These are phyloP conservation scores for Cirrhinus molitorella DNA, from an alignment of 2,797 vertebrate genomes.

Conservation along the genomic window DNA sequence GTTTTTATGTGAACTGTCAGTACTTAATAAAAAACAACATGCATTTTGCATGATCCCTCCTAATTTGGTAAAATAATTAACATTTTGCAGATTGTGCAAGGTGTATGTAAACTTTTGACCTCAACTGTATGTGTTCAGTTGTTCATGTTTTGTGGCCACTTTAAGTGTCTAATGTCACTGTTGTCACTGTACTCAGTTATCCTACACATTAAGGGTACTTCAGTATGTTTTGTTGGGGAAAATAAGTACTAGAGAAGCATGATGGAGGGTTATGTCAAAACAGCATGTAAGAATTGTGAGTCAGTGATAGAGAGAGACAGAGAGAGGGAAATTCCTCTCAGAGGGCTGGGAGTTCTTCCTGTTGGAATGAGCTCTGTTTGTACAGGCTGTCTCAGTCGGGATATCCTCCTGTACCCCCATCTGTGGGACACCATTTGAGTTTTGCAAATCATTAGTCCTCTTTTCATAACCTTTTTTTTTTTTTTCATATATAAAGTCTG, in stretches of 20 bases:
- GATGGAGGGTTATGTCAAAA: constrained; percentile 18
- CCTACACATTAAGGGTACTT: not conserved
- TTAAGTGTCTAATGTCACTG: not conserved
- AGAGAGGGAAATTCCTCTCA: constrained; percentile 69
- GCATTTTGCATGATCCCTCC: too few relatives aligned
- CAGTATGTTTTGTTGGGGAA: not conserved
- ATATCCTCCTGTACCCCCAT: constrained; percentile 83
- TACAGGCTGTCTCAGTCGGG: constrained; percentile 84
- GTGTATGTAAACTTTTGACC: too few relatives aligned
- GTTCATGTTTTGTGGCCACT: not conserved
- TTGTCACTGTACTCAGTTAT: not conserved
- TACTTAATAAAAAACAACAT: too few relatives aligned
- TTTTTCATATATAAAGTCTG: not conserved
- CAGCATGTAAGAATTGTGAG: constrained; percentile 25
- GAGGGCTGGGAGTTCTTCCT: constrained; percentile 83
- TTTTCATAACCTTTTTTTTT: not conserved
- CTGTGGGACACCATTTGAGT: constrained; percentile 50
- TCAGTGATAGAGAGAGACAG: constrained; percentile 45
- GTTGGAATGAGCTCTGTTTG: constrained; percentile 82
- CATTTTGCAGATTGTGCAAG: too few relatives aligned
- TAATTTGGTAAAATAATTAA: too few relatives aligned
- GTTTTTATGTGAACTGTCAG: too few relatives aligned
- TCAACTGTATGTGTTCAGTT: too few relatives aligned
- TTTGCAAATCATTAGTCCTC: not conserved
- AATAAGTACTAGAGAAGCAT: constrained; percentile 11